Base-by-base conservation (phyloP, 2,797 vertebrate species). In the Typhlichthys subterraneus region DNA sequence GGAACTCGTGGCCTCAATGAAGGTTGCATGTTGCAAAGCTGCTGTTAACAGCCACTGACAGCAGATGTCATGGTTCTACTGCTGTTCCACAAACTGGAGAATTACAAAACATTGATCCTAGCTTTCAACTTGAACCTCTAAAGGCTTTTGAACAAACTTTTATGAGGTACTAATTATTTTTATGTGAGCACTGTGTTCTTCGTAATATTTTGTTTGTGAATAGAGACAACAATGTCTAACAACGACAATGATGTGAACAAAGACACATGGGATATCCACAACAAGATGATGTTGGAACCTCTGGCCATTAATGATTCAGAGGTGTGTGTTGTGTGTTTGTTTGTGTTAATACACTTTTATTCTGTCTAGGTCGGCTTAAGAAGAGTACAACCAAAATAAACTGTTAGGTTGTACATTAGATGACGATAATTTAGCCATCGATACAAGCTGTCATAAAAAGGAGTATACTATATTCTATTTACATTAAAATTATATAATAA, bases 211-310 rank as follows among this genome's bases (percentile, higher is more conserved):
- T 59, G 57, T n/a, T 10, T 38, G 42, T 47, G 47, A 65, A 10
- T 52, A 57, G 17, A 67, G 19, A 69, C 33, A 38, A 69, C 5
- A 70, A 97, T 97, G 95, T 91, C 93, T 2, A 60, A 64, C 1
- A 83, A 88, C 0, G 77, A 83, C 7, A 45, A 73, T n/a, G 70
- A 60, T 2, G 62, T 82, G 60, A 87, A 80, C 1, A 57, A 80
- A 0, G 92, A 92, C 15, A 82, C 87, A 2, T 97, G 96, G 97
- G 82, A 89, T 1, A 94, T 91, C 0, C 97, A 99, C 65, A 94
- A 95, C 80, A 90, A 81, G 64, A 97, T 99, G 97, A 89, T 99
- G 81, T 49, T 91, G 59, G 95, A 98, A 60, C 93, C 97, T 0
- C 90, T 99, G 0, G 87, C 92, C 4, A 83, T 82, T 78, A 95